Base-by-base conservation (phyloP, 2,888 invertebrate species). In the Idaea biselata region DNA sequence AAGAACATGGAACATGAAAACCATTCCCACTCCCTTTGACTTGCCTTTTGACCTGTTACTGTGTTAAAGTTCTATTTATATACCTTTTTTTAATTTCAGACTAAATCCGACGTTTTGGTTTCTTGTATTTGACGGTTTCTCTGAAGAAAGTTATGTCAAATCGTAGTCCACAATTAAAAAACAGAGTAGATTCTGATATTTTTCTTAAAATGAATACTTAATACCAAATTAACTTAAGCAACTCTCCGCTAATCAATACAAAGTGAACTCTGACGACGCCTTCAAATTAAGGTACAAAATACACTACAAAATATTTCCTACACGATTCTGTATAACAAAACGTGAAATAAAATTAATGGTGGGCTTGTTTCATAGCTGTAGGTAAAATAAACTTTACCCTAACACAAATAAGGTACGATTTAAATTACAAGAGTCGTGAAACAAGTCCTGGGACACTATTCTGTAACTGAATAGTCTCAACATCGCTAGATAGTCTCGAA, bases 161-260 rank as follows among this genome's bases (percentile, higher is more conserved):
- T n/a, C n/a, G n/a, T n/a, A n/a, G n/a, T n/a, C n/a, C n/a, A n/a
- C n/a, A n/a, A n/a, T n/a, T n/a, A n/a, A n/a, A n/a, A n/a, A n/a
- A n/a, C n/a, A n/a, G n/a, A n/a, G n/a, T n/a, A n/a, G 44, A 44
- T 44, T 44, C 44, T 8, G 44, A 44, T 32, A 8, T 44, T 44
- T 44, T 2, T 44, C 44, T 44, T 44, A 44, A 44, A 14, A 8
- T n/a, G 14, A 44, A 44, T 11, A 14, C 44, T 44, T 44, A 44
- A 44, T 8, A 44, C 44, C 44, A 44, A 44, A 44, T 14, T 44
- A 44, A 56, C 56, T 56, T 56, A 18, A 56, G 56, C 56, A 56
- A 18, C 56, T 17, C n/a, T 18, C 18, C 17, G 44, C 44, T 44
- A 44, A 44, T 44, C 44, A 44, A 44, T 25, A 25, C 25, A 25